Base-by-base conservation (phyloP, 2,888 invertebrate genomes). In the Torymus aiolomorphi region DNA sequence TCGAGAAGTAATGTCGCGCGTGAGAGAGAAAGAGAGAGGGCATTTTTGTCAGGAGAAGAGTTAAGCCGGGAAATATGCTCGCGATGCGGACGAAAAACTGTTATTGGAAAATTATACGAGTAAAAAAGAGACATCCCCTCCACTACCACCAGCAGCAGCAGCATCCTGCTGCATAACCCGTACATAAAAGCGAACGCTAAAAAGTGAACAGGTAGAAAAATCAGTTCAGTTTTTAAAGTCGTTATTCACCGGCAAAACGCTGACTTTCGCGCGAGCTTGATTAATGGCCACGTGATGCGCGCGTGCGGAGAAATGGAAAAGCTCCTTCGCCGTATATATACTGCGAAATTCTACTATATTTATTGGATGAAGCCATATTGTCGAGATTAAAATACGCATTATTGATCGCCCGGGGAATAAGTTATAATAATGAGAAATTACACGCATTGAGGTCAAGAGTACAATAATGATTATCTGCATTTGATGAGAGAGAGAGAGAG, bases 341-440 rank as follows among this genome's bases (percentile, higher is more conserved):
- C 31, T 31, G 2, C 11, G 3, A 3, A 51, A 54, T 56, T 59
- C 51, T 42, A 52, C 42, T 72, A 66, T 62, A 20, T 31, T 31
- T 31, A 31, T 31, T 31, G 31, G 31, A 31, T 31, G 31, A 31
- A 8, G 8, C 31, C 31, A 31, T 3, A 31, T 31, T 31, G 31
- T 3, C 2, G 63, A 65, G 24, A n/a, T 65, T 77, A 57, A 65
- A 76, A 54, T 76, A 63, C 31, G 31, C 16, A 24, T n/a, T 71
- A 57, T 65, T 2, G 70, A 71, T 71, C 49, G 62, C 2, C 14
- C 24, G 14, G 13, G 51, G 57, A 59, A 77, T 63, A 52, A 16
- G 16, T 12, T 16, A 42, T 31, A 24, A 52, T 69, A 76, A 76
- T 62, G 11, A 31, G 31, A 31, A 31, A 31, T 31, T 3, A 31